A percentile compares a stretch with the other conserved stretches of the same genome.
phyloP scores from a whole-genome alignment of 2,113 vertebrate genomes.

The Neodontobutis hainanensis region DNA sequence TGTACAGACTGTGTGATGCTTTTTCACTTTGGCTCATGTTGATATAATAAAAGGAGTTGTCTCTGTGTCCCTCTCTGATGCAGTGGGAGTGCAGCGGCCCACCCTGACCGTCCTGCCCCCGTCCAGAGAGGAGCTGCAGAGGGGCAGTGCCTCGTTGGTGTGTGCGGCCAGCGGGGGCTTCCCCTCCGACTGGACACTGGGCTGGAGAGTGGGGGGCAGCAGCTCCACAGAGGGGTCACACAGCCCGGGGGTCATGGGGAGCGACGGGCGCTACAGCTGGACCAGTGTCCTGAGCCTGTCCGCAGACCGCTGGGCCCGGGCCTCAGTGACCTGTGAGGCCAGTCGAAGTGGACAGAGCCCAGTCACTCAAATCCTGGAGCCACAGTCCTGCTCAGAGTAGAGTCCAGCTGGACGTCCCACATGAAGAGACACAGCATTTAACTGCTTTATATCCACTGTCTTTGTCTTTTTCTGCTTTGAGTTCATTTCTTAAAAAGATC shows the following conservation, averaged over 20 bases:
- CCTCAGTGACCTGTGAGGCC: constrained; percentile 61
- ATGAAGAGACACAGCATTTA: neutral
- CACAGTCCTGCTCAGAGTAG: constrained; percentile 51
- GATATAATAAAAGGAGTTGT: neutral
- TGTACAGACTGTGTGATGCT: neutral
- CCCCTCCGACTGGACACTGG: constrained; percentile 52
- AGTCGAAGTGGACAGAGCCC: constrained; percentile 38
- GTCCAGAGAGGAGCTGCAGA: constrained; percentile 47
- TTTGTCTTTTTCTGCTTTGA: no score
- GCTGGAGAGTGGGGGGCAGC: constrained; percentile 51
- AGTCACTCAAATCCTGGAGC: constrained; percentile 53
- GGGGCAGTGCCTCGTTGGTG: constrained; percentile 57
- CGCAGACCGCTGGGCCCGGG: constrained; percentile 47
- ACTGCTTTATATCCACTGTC: neutral
- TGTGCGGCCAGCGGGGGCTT: constrained; percentile 57
- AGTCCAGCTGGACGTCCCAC: constrained; percentile 5
- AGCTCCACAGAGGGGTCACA: constrained; percentile 17
- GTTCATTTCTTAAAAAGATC: no score
- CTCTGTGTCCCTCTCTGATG: constrained; percentile 8
- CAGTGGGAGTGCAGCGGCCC: constrained; percentile 48
- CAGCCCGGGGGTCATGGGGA: constrained; percentile 28
- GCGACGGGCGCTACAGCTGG: constrained; percentile 45
- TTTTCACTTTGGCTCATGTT: neutral
- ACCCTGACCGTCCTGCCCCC: constrained; percentile 62
- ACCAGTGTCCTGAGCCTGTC: constrained; percentile 57